Percentiles rank a stretch among this genome's conserved stretches.
Conservation (phyloP, 1,140 invertebrate species). For the Drosophila parabipectinata region DNA sequence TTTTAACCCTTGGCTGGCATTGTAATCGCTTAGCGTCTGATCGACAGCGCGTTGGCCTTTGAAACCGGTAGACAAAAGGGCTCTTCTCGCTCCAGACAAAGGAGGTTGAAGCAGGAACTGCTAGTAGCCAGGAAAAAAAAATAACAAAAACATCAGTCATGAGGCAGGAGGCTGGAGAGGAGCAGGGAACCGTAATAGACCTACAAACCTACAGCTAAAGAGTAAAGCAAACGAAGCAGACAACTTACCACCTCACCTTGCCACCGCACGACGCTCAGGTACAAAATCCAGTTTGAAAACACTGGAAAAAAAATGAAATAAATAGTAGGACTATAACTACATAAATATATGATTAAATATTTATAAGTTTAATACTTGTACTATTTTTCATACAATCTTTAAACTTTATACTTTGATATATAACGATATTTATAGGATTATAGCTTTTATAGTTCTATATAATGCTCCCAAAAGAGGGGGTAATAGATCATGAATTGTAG, state of each 20-base stretch:
- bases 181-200: slow-evolving; percentile 62
- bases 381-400: too few species aligned
- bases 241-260: slow-evolving; percentile 46
- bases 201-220: slow-evolving; percentile 66
- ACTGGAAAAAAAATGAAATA: neutral
- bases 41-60: slow-evolving; percentile 56
- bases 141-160: neutral
- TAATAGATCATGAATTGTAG: too few species aligned
- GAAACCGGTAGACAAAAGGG: slow-evolving; percentile 66
- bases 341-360: too few species aligned
- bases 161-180: neutral
- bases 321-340: neutral
- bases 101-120: slow-evolving; percentile 32
- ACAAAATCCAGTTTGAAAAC: slow-evolving; percentile 53
- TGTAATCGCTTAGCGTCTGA: slow-evolving; percentile 55
- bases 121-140: slow-evolving; percentile 1
- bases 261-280: slow-evolving; percentile 17
- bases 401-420: too few species aligned
- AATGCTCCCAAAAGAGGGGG: too few species aligned
- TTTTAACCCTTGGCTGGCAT: slow-evolving; percentile 3
- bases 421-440: too few species aligned
- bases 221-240: slow-evolving; percentile 34
- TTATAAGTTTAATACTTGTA: too few species aligned
- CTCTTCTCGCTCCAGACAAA: slow-evolving; percentile 52
- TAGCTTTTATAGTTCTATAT: too few species aligned